Percentiles rank a stretch among this genome's conserved stretches.
Conservation (phyloP, 23 tunicate genomes). For the Oikopleura dioica region DNA sequence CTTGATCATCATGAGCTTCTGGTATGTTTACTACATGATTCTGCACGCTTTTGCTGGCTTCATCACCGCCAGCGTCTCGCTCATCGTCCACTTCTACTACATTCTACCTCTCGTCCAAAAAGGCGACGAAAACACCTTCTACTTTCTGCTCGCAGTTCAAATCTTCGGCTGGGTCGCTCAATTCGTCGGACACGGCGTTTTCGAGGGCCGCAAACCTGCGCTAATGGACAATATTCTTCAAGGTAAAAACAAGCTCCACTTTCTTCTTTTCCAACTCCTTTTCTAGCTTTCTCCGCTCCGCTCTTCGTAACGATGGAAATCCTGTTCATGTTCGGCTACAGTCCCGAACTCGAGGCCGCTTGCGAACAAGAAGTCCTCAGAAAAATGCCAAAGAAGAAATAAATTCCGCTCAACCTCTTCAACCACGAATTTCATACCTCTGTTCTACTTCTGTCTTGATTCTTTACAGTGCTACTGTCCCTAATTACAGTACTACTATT, state of each 20-base stretch:
- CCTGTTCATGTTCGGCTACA: conserved; percentile 1
- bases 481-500: no score
- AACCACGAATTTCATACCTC: no score
- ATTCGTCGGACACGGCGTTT: conserved; percentile 6
- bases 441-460: no score
- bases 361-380: not conserved
- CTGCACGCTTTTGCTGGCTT: not conserved
- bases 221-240: not conserved
- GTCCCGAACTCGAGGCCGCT: not conserved
- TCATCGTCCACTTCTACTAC: not conserved
- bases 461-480: no score
- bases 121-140: not conserved
- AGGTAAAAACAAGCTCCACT: not conserved
- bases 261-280: not conserved
- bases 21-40: not conserved
- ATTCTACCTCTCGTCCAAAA: not conserved
- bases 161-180: not conserved
- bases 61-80: not conserved
- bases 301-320: not conserved
- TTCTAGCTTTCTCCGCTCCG: conserved; percentile 7
- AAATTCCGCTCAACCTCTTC: no score
- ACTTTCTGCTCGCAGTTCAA: not conserved
- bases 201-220: conserved; percentile 9
- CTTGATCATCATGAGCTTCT: no score
- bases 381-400: not conserved